Base-by-base conservation (phyloP, 2,797 vertebrate genomes). In the Sebastes oblongus region DNA sequence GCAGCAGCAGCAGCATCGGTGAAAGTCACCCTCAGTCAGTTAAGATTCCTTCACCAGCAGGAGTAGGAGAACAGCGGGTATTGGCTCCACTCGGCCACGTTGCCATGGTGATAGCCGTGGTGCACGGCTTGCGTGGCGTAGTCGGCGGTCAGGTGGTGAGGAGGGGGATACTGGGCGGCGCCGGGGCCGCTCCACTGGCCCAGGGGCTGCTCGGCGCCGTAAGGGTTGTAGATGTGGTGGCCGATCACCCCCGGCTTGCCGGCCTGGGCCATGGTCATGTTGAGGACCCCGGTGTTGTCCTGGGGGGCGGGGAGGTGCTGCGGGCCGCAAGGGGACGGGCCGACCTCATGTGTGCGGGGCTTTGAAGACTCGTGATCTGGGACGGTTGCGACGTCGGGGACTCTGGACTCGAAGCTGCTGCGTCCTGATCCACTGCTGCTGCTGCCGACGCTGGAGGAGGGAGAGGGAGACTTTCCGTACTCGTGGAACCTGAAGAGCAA, bases 51-150 rank as follows among this genome's bases (percentile, higher is more conserved):
- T 97, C 96, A 98, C 97, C 97, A 98, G 94, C 97, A 98, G 11
- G 97, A 96, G 3, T 98, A 98, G 1, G 97, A 97, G 89, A 97
- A 97, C 64, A 98, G 94, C 1, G 97, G 96, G 90, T 97, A 97
- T 86, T 97, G 97, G 93, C 96, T 97, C 97, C 97, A 98, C 87
- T 98, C 97, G 0, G 96, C 89, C 93, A 97, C 11, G 69, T 96
- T 94, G 85, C 96, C 93, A 0, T 97, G 96, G 89, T 96, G 94
- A 77, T 97, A 97, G 74, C 95, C 91, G 2, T 96, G 96, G 86
- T 96, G 96, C 82, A 96, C 92, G 13, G 96, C 95, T 42, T 96
- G 97, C 0, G 95, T 25, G 67, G 94, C 91, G 89, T 97, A 97
- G 79, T 98, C 97, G 0, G 96, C 66, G 68, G 96, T 91, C 83